Base-by-base conservation (phyloP, 2,888 invertebrate species). In the Anagyrus pseudococci region DNA sequence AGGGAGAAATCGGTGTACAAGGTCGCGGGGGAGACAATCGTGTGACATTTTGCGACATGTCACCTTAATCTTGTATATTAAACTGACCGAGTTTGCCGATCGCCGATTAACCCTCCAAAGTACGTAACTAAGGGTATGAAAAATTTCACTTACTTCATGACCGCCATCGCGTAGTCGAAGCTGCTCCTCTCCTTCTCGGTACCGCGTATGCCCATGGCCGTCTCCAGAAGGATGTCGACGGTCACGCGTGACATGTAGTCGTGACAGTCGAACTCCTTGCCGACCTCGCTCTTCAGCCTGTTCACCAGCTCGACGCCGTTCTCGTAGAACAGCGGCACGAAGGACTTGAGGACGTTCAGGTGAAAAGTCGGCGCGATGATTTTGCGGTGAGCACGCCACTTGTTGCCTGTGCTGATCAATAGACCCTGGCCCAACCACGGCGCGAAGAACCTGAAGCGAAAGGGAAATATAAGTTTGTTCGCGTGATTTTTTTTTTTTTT, bases 301-400 rank as follows among this genome's bases (percentile, higher is more conserved):
- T 75, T 66, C 2, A 83, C 80, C 1, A 84, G 72, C 53, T 79
- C 79, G 15, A 73, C 64, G 57, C 84, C 83, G 68, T 84, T 84
- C 55, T 81, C 78, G 66, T 83, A 83, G 68, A 85, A 84, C 1
- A 82, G 73, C 0, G 83, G 83, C n/a, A 85, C 82, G 68, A 85
- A 85, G 0, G 83, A 81, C 68, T 84, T 84, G n/a, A 85, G 70
- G 10, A 85, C 79, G 61, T 80, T 83, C 66, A 82, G 69, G 62
- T 85, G 85, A 71, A 85, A 85, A 1, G 84, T 82, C 0, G 85
- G 84, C 0, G 84, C 84, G 58, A 84, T 85, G 68, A 84, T 79
- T 72, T 85, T 85, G 37, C 84, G 77, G 62, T 84, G 85, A 1
- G 78, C 70, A 52, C 79, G 76, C 85, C 84, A 85, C 72, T 83